These are phyloP conservation scores for Calliphora vomitoria DNA, from an alignment of 2,888 invertebrate genomes.

Conservation along the genomic window DNA sequence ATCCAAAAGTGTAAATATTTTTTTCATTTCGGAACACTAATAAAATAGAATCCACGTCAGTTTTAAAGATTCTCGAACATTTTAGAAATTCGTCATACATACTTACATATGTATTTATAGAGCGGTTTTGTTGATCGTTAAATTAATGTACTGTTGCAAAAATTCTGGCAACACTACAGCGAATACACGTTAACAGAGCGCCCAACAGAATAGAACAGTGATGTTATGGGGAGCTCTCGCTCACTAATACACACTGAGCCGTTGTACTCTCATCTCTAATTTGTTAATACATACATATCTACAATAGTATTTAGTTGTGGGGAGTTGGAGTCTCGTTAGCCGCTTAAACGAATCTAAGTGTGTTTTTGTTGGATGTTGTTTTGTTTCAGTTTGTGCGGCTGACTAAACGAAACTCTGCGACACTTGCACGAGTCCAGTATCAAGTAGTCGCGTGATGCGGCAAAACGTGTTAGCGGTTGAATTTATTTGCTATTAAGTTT, in stretches of 20 bases:
- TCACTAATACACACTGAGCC: neutral
- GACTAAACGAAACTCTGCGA: constrained; percentile 66
- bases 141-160: neutral
- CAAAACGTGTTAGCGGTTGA: constrained; percentile 74
- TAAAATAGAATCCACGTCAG: too few species aligned
- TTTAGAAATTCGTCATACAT: too few species aligned
- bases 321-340: constrained; percentile 28
- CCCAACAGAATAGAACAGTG: constrained; percentile 10
- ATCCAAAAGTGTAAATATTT: too few species aligned
- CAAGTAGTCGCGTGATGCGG: constrained; percentile 74
- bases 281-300: neutral
- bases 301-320: constrained; percentile 33
- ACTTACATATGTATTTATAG: too few species aligned
- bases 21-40: too few species aligned
- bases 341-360: constrained; percentile 39
- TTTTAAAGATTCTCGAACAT: too few species aligned
- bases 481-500: constrained; percentile 48
- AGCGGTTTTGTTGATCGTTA: neutral
- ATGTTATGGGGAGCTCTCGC: neutral
- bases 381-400: constrained; percentile 48
- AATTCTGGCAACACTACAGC: constrained; percentile 33
- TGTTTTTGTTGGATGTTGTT: constrained; percentile 28
- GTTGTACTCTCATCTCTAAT: constrained; percentile 25
- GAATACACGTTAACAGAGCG: constrained; percentile 42
- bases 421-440: constrained; percentile 72